Evolutionary conservation across 2,113 vertebrate genomes (phyloP).

Genomic region (Tamias sibiricus): DNA sequence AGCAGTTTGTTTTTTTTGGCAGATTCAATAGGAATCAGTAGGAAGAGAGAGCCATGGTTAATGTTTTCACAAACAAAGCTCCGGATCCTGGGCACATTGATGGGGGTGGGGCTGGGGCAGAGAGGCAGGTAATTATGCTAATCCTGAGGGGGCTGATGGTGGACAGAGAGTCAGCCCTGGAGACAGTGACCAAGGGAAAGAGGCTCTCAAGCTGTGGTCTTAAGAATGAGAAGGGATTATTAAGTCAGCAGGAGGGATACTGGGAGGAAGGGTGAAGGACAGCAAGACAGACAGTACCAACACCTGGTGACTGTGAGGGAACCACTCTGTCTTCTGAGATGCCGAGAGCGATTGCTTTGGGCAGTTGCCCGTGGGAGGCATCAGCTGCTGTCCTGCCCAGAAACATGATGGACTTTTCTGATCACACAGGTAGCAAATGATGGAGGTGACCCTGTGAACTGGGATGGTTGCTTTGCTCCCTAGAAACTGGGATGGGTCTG

Average conservation of each 20-base stretch:
- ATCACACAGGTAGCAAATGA: neutral
- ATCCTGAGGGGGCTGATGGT: neutral
- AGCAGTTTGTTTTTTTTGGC: neutral
- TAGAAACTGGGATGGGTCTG: neutral
- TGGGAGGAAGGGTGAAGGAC: accelerated
- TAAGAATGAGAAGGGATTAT: neutral
- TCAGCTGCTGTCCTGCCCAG: neutral
- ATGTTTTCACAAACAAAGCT: neutral
- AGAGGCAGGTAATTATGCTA: neutral
- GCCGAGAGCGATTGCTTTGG: accelerated
- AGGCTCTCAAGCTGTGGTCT: neutral
- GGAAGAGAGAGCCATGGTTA: accelerated
- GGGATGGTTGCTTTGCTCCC: too few species aligned
- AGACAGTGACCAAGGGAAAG: neutral
- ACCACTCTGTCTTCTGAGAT: accelerated
- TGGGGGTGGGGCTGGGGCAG: neutral
- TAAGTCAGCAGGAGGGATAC: accelerated
- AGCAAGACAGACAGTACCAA: too few species aligned
- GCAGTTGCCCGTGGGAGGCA: accelerated
- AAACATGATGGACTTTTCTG: neutral
- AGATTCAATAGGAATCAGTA: too few species aligned
- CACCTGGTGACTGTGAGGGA: too few species aligned
- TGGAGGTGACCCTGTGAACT: accelerated
- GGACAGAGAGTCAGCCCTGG: neutral
- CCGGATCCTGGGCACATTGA: neutral